phyloP scores from a whole-genome alignment of 2,113 vertebrate genomes.

The Pseudonaja textilis region DNA sequence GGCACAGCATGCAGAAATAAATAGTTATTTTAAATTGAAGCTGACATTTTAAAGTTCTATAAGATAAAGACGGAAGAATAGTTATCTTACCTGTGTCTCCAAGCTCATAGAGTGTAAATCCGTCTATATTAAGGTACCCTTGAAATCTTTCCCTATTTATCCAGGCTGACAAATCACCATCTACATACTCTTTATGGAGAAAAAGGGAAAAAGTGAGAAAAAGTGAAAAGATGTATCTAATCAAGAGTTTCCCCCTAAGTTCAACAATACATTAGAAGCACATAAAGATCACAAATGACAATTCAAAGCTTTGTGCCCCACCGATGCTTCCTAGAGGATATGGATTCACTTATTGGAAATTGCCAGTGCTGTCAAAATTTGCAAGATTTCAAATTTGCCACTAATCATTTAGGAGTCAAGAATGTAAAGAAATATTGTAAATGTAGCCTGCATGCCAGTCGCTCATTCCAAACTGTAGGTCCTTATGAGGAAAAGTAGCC shows the following conservation, averaged over 20 bases:
- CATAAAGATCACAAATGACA: not conserved
- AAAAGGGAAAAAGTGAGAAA: not conserved
- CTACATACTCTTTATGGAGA: conserved; percentile 84
- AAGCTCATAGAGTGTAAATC: conserved; percentile 93
- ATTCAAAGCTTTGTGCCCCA: not conserved
- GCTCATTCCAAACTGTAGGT: not conserved
- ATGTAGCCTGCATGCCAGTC: not conserved
- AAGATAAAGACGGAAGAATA: not conserved
- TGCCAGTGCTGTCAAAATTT: not conserved
- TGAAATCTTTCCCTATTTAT: conserved; percentile 94
- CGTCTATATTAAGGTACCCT: conserved; percentile 89
- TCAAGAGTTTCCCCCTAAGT: not conserved
- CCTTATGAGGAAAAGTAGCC: not conserved
- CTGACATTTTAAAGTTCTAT: not conserved
- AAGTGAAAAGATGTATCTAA: not conserved
- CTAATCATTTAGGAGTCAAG: not conserved
- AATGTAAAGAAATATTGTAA: not conserved
- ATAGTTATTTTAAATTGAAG: not conserved
- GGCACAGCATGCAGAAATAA: not conserved
- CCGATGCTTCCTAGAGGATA: not conserved
- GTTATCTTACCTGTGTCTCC: conserved; percentile 87
- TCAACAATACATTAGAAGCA: not conserved
- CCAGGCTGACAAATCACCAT: conserved; percentile 90
- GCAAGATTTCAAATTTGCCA: not conserved
- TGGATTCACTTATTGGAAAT: not conserved